phyloP scores from a whole-genome alignment of 1,140 invertebrate genomes.

The Drosophila jambulina region DNA sequence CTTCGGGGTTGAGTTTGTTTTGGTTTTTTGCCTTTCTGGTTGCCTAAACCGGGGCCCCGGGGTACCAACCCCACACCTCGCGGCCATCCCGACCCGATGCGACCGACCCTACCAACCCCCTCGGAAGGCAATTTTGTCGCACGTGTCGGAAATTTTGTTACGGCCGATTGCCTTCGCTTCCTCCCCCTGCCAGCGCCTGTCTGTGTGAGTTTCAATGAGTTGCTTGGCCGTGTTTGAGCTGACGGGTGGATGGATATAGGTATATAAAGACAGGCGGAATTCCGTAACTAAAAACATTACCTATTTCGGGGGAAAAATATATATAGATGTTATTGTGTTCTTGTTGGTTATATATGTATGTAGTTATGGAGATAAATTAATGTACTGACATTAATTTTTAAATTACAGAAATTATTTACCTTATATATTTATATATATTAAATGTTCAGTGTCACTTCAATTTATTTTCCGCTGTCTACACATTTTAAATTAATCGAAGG shows the following conservation, averaged over 20 bases:
- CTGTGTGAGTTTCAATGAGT: conserved; percentile 36
- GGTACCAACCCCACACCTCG: conserved; percentile 14
- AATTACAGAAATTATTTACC: too few relatives aligned
- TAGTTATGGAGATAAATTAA: too few relatives aligned
- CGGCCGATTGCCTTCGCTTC: conserved; percentile 75
- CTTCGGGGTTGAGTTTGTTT: conserved; percentile 45
- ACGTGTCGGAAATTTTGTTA: conserved; percentile 83
- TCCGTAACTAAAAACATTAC: background rate
- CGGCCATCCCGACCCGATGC: conserved; percentile 7
- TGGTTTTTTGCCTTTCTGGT: conserved; percentile 41
- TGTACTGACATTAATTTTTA: too few relatives aligned
- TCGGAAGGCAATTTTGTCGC: conserved; percentile 72
- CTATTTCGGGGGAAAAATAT: background rate
- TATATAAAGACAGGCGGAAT: conserved; percentile 6
- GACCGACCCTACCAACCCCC: conserved; percentile 3
- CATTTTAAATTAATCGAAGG: too few relatives aligned
- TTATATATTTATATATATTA: too few relatives aligned
- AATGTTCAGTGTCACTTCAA: too few relatives aligned
- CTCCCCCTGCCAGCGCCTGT: conserved; percentile 23
- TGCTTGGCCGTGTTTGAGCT: conserved; percentile 26
- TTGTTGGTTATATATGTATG: too few relatives aligned
- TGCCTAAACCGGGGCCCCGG: conserved; percentile 28
- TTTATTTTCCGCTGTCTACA: too few relatives aligned
- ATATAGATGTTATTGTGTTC: too few relatives aligned
- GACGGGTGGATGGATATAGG: conserved; percentile 20